Evolutionary conservation across 2,797 vertebrate species (phyloP).

Genomic region (Hybognathus amarus): DNA sequence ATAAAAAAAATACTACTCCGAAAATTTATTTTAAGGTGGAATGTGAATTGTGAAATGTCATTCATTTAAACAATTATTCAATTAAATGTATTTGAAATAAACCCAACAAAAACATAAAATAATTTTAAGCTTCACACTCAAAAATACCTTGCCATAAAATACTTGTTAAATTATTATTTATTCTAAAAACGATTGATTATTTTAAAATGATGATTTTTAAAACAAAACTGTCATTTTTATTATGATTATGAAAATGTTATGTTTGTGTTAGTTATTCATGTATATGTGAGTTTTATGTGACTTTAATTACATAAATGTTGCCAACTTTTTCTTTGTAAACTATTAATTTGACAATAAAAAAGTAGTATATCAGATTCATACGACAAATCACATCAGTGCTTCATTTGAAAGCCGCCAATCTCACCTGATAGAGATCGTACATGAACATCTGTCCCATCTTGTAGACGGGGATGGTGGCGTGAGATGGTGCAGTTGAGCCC

Average conservation of each 20-base stretch:
- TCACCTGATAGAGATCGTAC: constrained; percentile 98
- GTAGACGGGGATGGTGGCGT: constrained; percentile 98
- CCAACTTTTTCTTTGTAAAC: neutral
- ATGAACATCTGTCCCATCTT: constrained; percentile 99
- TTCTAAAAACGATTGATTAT: too few relatives aligned
- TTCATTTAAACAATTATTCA: neutral
- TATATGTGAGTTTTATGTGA: neutral
- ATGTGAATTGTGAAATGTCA: too few relatives aligned
- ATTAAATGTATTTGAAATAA: too few relatives aligned
- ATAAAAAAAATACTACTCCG: neutral
- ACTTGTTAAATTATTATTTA: too few relatives aligned
- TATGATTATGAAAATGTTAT: neutral
- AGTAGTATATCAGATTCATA: neutral
- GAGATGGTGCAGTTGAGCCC: constrained; percentile 97
- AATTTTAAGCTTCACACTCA: neutral
- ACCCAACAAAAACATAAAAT: neutral
- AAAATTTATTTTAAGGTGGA: neutral
- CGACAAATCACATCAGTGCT: neutral
- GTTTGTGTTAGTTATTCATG: neutral
- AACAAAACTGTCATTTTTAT: neutral
- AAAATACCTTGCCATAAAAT: neutral
- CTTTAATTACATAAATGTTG: neutral
- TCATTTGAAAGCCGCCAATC: neutral
- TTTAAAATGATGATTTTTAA: neutral
- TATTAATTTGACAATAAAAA: neutral